Base-by-base conservation (phyloP, 2,888 invertebrate genomes). In the Drosophila picticornis region DNA sequence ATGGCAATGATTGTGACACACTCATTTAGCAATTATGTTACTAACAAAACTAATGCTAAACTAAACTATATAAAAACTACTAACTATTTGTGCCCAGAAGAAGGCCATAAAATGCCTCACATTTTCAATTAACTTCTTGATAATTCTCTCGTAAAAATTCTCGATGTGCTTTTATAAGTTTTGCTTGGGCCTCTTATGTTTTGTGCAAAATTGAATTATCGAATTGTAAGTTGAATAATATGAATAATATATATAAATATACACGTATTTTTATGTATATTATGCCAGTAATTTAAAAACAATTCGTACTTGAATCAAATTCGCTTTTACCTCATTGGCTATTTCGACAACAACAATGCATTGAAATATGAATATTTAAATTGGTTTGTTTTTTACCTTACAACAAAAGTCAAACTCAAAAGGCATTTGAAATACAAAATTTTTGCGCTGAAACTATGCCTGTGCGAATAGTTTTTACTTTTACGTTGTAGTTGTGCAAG, bases 401-500 rank as follows among this genome's bases (percentile, higher is more conserved):
- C 69, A 36, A 61, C 36, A 40, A 72, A 72, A 63, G 59, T 56
- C 50, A 57, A 69, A 40, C 6, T 36, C 36, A 64, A 71, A 46
- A 58, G 61, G 71, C 66, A 75, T 67, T 79, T 46, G 9, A 25
- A 46, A 25, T 61, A 51, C 27, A 62, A 57, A 40, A 43, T n/a
- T 72, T 62, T 64, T 70, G 53, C 34, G 38, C 66, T 46, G 43
- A 72, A 74, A 72, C 50, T 71, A 51, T 84, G 82, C 82, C 80
- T 80, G 77, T 73, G 62, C 69, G 61, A 80, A 72, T 85, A 83
- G 77, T 59, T 85, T 79, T 70, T 72, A 64, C 59, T 53, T 65
- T 72, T 65, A 19, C 51, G 68, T 86, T 88, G 85, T 86, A 85
- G 88, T 80, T 88, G 71, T 85, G 88, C 85, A 85, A 88, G 81